A percentile compares a stretch with the other conserved stretches of the same genome.
Evolutionary conservation across 2,888 invertebrate genomes (phyloP).

Genomic region (Temnothorax rugatulus): DNA sequence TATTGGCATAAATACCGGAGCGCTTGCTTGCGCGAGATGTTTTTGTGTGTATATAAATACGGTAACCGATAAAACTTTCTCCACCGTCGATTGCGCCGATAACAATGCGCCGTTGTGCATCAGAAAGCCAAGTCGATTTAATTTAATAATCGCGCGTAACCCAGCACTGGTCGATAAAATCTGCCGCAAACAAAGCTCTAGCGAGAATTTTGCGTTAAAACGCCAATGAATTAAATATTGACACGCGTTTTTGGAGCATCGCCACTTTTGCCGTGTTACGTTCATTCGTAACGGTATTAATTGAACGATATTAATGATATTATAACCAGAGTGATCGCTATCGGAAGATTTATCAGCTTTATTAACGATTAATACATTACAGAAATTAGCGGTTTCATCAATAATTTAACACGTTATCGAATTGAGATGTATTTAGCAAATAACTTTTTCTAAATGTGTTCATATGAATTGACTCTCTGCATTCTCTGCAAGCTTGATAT

Average conservation of each 20-base stretch:
- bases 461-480: neutral
- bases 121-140: slow-evolving; percentile 34
- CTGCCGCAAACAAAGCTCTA: slow-evolving; percentile 31
- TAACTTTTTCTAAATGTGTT: neutral
- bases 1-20: slow-evolving; percentile 18
- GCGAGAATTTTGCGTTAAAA: slow-evolving; percentile 37
- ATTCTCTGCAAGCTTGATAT: neutral
- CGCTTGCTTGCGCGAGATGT: slow-evolving; percentile 28
- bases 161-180: slow-evolving; percentile 29
- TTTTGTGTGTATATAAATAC: slow-evolving; percentile 44
- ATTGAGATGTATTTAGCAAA: neutral
- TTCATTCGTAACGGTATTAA: neutral
- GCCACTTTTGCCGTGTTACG: slow-evolving; percentile 14
- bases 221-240: slow-evolving; percentile 36
- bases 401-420: neutral
- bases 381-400: neutral
- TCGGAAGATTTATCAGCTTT: slow-evolving; percentile 1
- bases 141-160: slow-evolving; percentile 43
- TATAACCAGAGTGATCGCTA: neutral
- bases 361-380: neutral
- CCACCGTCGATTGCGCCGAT: slow-evolving; percentile 27
- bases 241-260: slow-evolving; percentile 32
- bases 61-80: slow-evolving; percentile 41
- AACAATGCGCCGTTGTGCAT: slow-evolving; percentile 46
- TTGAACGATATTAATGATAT: slow-evolving; percentile 6